phyloP scores from a whole-genome alignment of 1,140 invertebrate genomes.

The Cydia splendana region DNA sequence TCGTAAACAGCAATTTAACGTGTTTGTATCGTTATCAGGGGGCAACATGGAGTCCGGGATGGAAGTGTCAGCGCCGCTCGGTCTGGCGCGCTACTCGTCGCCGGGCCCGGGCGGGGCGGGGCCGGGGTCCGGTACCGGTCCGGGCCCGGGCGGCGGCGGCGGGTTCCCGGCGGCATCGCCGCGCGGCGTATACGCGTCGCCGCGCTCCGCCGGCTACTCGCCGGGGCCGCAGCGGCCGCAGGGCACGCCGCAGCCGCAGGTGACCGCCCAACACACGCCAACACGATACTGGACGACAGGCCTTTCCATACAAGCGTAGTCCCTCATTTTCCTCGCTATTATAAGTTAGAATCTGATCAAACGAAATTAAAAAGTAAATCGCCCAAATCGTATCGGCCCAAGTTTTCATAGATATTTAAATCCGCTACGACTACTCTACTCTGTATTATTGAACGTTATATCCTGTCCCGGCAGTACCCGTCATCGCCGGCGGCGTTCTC shows the following conservation, averaged over 20 bases:
- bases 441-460: background rate
- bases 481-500: slow-evolving; percentile 60
- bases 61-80: slow-evolving; percentile 52
- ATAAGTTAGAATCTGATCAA: background rate
- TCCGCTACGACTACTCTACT: too few species aligned
- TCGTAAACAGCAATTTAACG: background rate
- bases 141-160: slow-evolving; percentile 36
- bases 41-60: slow-evolving; percentile 55
- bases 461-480: slow-evolving; percentile 52
- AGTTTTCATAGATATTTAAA: too few species aligned
- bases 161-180: slow-evolving; percentile 55
- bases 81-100: slow-evolving; percentile 42
- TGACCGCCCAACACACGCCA: too few species aligned
- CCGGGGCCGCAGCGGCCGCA: slow-evolving; percentile 51
- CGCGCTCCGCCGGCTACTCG: slow-evolving; percentile 62
- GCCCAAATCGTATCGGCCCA: too few species aligned
- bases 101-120: slow-evolving; percentile 44
- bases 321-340: too few species aligned
- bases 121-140: slow-evolving; percentile 34
- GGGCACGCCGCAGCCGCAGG: slow-evolving; percentile 63
- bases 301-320: too few species aligned
- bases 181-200: slow-evolving; percentile 64
- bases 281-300: too few species aligned
- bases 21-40: slow-evolving; percentile 33
- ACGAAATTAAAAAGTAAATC: too few species aligned